Percentiles rank a stretch among this genome's conserved stretches.
Conservation (phyloP, 2,888 invertebrate species). For the Ptychoptera albimana region DNA sequence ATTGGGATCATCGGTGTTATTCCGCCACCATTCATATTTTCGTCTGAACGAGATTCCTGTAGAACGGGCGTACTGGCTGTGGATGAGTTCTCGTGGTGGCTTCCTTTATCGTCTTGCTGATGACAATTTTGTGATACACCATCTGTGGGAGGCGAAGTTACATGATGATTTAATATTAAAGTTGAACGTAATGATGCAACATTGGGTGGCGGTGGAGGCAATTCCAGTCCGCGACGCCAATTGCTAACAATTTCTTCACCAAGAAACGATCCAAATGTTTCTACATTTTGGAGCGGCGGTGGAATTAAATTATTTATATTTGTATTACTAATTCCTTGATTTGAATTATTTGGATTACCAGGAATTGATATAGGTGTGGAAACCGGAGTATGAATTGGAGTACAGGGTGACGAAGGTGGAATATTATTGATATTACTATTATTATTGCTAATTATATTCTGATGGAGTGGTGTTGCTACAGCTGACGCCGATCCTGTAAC, state of each 20-base stretch:
- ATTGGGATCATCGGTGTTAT: conserved; percentile 5
- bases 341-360: conserved; percentile 19
- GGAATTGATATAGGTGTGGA: conserved; percentile 13
- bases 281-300: conserved; percentile 44
- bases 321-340: not conserved
- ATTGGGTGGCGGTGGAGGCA: conserved; percentile 22
- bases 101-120: conserved; percentile 16
- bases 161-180: conserved; percentile 5
- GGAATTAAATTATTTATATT: conserved; percentile 19
- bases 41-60: conserved; percentile 18
- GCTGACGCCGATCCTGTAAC: conserved; percentile 16
- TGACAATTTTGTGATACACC: conserved; percentile 11
- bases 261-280: conserved; percentile 54
- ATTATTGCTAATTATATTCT: conserved; percentile 2
- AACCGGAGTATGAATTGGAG: conserved; percentile 4
- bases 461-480: conserved; percentile 7
- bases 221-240: conserved; percentile 55
- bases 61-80: conserved; percentile 34
- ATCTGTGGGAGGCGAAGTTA: conserved; percentile 13
- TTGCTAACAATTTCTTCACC: conserved; percentile 72
- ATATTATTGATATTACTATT: conserved; percentile 4
- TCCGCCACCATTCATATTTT: conserved; percentile 18
- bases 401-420: not conserved
- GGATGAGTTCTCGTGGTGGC: conserved; percentile 27
- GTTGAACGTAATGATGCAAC: not conserved